A percentile compares a stretch with the other conserved stretches of the same genome.
Conservation (phyloP, 1,140 invertebrate genomes). For the Cecropterus lyciades region DNA sequence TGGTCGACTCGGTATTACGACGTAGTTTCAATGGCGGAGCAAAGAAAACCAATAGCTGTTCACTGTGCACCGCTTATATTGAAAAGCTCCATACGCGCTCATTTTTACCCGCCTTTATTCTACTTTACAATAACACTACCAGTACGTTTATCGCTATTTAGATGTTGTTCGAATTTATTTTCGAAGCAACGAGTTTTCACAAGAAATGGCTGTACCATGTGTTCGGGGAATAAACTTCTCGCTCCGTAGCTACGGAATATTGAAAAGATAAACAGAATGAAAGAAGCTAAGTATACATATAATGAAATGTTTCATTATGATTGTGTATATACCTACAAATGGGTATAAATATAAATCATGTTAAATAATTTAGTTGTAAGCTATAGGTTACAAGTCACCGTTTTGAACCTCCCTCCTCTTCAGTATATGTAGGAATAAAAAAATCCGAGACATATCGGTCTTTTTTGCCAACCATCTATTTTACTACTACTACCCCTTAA, state of each 20-base stretch:
- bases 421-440: too few species aligned
- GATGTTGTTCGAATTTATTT: slow-evolving; percentile 37
- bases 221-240: slow-evolving; percentile 33
- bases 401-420: too few species aligned
- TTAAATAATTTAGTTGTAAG: too few species aligned
- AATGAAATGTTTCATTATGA: too few species aligned
- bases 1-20: slow-evolving; percentile 9
- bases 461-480: too few species aligned
- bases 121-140: slow-evolving; percentile 48
- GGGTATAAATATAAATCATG: too few species aligned
- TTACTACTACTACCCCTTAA: too few species aligned
- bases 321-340: too few species aligned
- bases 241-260: slow-evolving; percentile 24
- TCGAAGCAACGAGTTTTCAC: slow-evolving; percentile 33
- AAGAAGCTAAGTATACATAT: slow-evolving; percentile 4
- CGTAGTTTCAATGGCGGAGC: slow-evolving; percentile 33
- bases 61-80: slow-evolving; percentile 67
- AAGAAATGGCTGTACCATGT: slow-evolving; percentile 36
- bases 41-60: slow-evolving; percentile 72
- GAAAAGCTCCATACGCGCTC: slow-evolving; percentile 58
- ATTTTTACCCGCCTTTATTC: slow-evolving; percentile 57
- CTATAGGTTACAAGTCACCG: too few species aligned
- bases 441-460: too few species aligned
- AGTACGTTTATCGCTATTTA: slow-evolving; percentile 44
- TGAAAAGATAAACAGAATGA: slow-evolving; percentile 35